Conservation (phyloP, 2,113 vertebrate genomes). For the Steatornis caripensis region DNA sequence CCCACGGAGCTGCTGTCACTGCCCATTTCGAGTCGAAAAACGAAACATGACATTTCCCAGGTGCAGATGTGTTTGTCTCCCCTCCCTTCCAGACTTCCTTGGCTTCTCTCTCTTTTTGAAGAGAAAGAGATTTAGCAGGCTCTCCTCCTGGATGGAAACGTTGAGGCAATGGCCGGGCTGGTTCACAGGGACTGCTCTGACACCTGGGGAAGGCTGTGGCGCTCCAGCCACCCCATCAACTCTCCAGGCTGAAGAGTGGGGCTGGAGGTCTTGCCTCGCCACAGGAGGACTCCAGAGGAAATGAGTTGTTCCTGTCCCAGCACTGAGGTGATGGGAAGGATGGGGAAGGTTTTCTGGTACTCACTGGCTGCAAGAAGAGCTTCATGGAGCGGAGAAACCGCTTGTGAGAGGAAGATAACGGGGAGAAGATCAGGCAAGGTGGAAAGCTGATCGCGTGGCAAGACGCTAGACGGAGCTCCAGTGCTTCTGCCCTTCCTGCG, state of each 20-base stretch:
- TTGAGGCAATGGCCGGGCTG: neutral
- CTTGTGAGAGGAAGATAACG: neutral
- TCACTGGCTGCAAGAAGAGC: neutral
- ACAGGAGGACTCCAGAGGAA: neutral
- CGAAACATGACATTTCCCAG: constrained; percentile 57
- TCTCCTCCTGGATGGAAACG: neutral
- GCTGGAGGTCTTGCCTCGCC: neutral
- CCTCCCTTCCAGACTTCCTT: neutral
- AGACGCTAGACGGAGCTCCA: neutral
- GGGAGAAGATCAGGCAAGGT: neutral
- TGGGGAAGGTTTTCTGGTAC: neutral
- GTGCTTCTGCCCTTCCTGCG: neutral
- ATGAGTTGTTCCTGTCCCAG: neutral
- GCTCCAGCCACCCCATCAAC: neutral
- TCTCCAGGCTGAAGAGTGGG: neutral
- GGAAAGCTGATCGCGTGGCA: neutral
- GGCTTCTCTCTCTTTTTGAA: neutral
- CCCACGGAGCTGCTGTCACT: constrained; percentile 50
- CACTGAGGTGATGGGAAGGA: neutral
- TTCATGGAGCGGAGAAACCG: fast-evolving
- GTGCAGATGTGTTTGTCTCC: constrained; percentile 13
- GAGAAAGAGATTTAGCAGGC: neutral
- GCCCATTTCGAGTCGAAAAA: constrained; percentile 40
- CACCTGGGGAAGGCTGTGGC: neutral
- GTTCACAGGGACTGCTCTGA: neutral